These are phyloP conservation scores for Nannospalax galili DNA, from an alignment of 2,113 vertebrate genomes.

Conservation along the genomic window DNA sequence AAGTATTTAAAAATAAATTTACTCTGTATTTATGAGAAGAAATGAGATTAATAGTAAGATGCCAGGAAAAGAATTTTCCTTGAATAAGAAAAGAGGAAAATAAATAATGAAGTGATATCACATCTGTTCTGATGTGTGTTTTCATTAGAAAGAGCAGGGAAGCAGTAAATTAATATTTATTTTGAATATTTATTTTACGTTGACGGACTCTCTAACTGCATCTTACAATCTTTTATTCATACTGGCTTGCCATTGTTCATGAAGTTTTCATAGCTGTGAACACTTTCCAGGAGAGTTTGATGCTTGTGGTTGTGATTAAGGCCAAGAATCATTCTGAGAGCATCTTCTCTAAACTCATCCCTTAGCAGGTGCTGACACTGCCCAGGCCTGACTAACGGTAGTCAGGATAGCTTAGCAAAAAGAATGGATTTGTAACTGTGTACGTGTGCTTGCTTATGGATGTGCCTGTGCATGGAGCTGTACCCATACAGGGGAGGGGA, in stretches of 20 bases:
- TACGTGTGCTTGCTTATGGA: background rate
- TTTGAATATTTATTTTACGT: slow-evolving; percentile 7
- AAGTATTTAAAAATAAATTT: slow-evolving; percentile 7
- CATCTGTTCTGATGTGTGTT: background rate
- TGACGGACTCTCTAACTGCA: background rate
- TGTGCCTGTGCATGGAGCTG: background rate
- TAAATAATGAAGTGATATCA: slow-evolving; percentile 31
- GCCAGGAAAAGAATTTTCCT: background rate
- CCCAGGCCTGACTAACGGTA: no score
- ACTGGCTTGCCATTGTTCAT: background rate
- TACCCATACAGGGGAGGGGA: background rate
- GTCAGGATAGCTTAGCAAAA: no score
- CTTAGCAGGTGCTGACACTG: background rate
- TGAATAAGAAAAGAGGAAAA: background rate
- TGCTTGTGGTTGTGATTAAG: background rate
- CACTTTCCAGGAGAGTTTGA: background rate
- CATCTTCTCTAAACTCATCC: background rate
- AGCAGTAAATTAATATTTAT: slow-evolving; percentile 6
- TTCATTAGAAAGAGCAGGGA: background rate
- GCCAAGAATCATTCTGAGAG: background rate
- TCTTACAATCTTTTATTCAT: background rate
- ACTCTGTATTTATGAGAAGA: background rate
- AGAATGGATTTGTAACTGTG: background rate
- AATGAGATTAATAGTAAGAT: background rate
- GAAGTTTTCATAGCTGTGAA: background rate